A percentile compares a stretch with the other conserved stretches of the same genome.
Conservation (phyloP, 2,797 vertebrate species). For the Leucoraja ocellata region DNA sequence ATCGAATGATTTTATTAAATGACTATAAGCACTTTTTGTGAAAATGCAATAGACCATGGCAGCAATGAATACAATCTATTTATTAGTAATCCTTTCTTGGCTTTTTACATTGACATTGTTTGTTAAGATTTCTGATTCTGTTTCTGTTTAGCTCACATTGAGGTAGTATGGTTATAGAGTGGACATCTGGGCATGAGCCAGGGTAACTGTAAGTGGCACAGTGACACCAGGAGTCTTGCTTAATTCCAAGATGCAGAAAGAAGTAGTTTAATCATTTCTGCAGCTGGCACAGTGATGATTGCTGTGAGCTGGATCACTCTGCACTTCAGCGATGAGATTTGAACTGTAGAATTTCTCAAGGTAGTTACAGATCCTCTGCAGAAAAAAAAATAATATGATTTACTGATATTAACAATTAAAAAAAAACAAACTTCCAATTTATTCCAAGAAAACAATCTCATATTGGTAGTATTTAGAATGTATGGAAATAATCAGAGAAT, state of each 20-base stretch:
- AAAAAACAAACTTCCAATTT: background rate
- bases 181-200: background rate
- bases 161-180: background rate
- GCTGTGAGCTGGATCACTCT: background rate
- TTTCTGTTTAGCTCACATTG: background rate
- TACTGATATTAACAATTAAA: background rate
- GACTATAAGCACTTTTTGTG: background rate
- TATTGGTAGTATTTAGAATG: background rate
- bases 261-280: slow-evolving; percentile 24
- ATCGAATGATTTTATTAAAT: background rate
- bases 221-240: background rate
- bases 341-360: background rate
- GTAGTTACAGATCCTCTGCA: background rate
- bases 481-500: background rate
- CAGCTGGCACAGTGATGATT: slow-evolving; percentile 21
- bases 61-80: slow-evolving; percentile 16
- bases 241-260: slow-evolving; percentile 3
- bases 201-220: background rate
- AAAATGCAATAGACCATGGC: slow-evolving; percentile 7
- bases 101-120: background rate
- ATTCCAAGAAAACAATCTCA: background rate
- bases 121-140: background rate
- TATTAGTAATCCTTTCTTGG: slow-evolving; percentile 23
- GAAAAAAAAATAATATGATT: background rate
- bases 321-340: background rate